Evolutionary conservation across 2,888 invertebrate genomes (phyloP).

Genomic region (Sinelater perroti): DNA sequence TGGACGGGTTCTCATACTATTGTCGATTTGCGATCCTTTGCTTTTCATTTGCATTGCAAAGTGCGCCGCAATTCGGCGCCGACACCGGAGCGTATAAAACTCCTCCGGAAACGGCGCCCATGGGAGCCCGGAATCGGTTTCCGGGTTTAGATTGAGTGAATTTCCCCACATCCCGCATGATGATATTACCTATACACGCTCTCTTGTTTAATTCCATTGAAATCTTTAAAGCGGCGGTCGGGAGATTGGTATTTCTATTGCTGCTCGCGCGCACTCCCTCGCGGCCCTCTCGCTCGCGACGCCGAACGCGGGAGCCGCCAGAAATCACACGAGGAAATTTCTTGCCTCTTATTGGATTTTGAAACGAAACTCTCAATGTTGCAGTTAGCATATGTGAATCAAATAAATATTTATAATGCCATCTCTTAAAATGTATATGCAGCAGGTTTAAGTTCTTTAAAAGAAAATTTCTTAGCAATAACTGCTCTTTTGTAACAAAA

Average conservation of each 20-base stretch:
- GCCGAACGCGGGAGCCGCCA: too few relatives aligned
- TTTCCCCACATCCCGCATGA: conserved; percentile 58
- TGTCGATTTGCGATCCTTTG: conserved; percentile 62
- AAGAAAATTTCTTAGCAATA: too few relatives aligned
- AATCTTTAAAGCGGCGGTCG: conserved; percentile 56
- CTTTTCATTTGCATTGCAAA: conserved; percentile 63
- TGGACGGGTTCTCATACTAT: conserved; percentile 58
- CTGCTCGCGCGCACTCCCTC: conserved; percentile 39
- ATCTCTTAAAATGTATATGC: too few relatives aligned
- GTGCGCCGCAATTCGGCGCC: conserved; percentile 58
- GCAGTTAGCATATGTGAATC: too few relatives aligned
- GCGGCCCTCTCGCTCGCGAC: too few relatives aligned
- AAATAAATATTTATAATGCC: too few relatives aligned
- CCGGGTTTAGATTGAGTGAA: conserved; percentile 62
- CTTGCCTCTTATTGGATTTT: too few relatives aligned
- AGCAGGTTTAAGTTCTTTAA: too few relatives aligned
- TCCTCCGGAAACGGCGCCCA: conserved; percentile 58
- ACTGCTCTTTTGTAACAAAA: too few relatives aligned
- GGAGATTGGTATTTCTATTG: conserved; percentile 54
- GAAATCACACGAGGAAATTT: too few relatives aligned
- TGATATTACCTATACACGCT: conserved; percentile 58
- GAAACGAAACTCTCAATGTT: too few relatives aligned
- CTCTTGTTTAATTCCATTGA: conserved; percentile 59
- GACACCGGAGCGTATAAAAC: conserved; percentile 58
- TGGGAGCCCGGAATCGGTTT: conserved; percentile 60